A percentile compares a stretch with the other conserved stretches of the same genome.
Evolutionary conservation across 2,888 invertebrate genomes (phyloP).

Genomic region (Beris chalybata): DNA sequence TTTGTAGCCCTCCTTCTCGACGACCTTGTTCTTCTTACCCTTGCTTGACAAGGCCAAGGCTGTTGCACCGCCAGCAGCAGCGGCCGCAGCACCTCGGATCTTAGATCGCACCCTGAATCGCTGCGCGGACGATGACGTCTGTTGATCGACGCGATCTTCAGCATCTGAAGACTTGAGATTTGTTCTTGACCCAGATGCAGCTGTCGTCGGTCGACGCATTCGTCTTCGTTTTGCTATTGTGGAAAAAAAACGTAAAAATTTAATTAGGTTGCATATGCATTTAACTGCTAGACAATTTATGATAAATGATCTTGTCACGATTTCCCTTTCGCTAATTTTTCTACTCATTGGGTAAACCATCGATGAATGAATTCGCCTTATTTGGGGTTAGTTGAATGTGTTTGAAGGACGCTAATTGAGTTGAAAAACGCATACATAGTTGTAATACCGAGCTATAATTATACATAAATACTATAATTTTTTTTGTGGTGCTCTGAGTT

Average conservation of each 20-base stretch:
- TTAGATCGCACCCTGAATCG: slow-evolving; percentile 66
- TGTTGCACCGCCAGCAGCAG: slow-evolving; percentile 60
- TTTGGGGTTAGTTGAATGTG: neutral
- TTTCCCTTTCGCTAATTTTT: slow-evolving; percentile 33
- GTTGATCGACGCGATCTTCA: slow-evolving; percentile 62
- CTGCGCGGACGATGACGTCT: slow-evolving; percentile 60
- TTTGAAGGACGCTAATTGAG: slow-evolving; percentile 3
- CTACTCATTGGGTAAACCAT: slow-evolving; percentile 1
- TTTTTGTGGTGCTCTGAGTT: too few relatives aligned
- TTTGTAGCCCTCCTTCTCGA: slow-evolving; percentile 72
- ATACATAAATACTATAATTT: too few relatives aligned
- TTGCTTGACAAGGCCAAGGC: slow-evolving; percentile 62
- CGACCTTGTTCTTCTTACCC: slow-evolving; percentile 55
- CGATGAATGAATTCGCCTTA: neutral
- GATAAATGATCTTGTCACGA: slow-evolving; percentile 33
- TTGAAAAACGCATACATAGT: too few relatives aligned
- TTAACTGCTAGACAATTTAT: slow-evolving; percentile 4
- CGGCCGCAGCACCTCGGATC: slow-evolving; percentile 53
- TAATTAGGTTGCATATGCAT: slow-evolving; percentile 2
- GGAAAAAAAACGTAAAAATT: slow-evolving; percentile 14
- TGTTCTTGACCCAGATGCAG: slow-evolving; percentile 58
- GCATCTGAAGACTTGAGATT: slow-evolving; percentile 56
- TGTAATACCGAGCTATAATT: too few relatives aligned
- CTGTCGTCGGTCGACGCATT: slow-evolving; percentile 43
- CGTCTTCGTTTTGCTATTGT: slow-evolving; percentile 52